Base-by-base conservation (phyloP, 2,797 vertebrate species). In the Vultur gryphus region DNA sequence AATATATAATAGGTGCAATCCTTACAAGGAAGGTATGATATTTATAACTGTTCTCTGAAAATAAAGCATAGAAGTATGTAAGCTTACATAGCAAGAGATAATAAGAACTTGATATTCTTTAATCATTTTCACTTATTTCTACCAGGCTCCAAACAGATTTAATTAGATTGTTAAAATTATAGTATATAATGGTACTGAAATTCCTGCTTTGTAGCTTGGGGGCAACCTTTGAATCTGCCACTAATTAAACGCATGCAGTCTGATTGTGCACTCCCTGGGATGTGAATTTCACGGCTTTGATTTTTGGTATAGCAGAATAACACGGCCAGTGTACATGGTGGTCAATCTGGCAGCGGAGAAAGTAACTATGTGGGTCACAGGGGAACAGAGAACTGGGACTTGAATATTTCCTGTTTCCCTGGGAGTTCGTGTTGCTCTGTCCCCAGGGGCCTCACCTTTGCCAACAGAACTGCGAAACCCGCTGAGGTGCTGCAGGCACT, bases 1-100 rank as follows among this genome's bases (percentile, higher is more conserved):
- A 95, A 90, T 85, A 83, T 35, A 39, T 24, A 95, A 89, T 23
- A 57, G 26, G 25, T 88, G 31, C 46, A 88, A 43, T 85, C 16
- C 26, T 95, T 92, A 59, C 17, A 62, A 16, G 65, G 65, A 88
- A 85, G n/a, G n/a, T 37, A 69, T 77, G 90, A 64, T 89, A 88
- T 76, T 93, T 92, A 21, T 43, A 79, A 35, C n/a, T 87, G 9
- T 66, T 94, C 10, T 92, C 76, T 95, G 81, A 85, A 95, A 97
- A 96, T 78, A 91, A 96, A 91, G 26, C 16, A 43, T 6, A 21
- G 37, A 67, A 65, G 11, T 39, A 51, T 48, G 9, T 49, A 39
- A 82, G 43, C 9, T 87, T 84, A 55, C 8, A 35, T 6, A 85
- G 25, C 16, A 43, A 70, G 44, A 62, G 49, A 41, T 17, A 69